Evolutionary conservation across 2,797 vertebrate genomes (phyloP).

Genomic region (Heliangelus exortis): DNA sequence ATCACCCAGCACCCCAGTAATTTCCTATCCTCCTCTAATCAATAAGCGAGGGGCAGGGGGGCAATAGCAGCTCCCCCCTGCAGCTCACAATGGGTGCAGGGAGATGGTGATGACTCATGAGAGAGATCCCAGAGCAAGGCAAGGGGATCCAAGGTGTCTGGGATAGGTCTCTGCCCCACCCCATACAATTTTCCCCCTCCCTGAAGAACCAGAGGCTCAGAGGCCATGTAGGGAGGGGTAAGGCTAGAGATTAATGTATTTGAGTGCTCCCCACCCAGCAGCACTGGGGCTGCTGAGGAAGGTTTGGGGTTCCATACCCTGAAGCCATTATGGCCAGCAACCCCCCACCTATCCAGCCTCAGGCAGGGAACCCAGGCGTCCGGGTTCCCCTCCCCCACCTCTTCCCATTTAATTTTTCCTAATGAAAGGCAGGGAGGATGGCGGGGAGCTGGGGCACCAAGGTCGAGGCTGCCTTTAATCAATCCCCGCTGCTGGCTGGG

Average conservation of each 20-base stretch:
- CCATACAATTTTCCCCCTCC: neutral
- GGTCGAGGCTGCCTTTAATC: constrained; percentile 71
- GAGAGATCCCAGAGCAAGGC: neutral
- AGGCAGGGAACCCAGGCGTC: neutral
- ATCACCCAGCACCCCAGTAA: constrained; percentile 44
- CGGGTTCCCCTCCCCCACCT: neutral
- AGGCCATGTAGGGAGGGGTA: too few species aligned
- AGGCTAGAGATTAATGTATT: neutral
- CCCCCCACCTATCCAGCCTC: neutral
- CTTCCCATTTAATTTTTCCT: constrained; percentile 69
- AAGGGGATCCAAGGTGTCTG: neutral
- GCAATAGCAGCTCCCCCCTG: neutral
- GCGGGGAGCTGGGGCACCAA: constrained; percentile 56
- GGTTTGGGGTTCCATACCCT: neutral
- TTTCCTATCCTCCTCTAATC: constrained; percentile 63
- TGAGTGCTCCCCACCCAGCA: neutral
- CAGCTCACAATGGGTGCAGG: neutral
- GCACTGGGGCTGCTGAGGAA: neutral
- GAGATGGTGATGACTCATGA: neutral
- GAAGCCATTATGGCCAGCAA: neutral
- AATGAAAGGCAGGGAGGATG: constrained; percentile 69
- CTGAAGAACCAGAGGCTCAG: neutral
- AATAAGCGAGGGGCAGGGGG: neutral
- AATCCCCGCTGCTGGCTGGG: constrained; percentile 48
- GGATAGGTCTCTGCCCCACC: neutral